Evolutionary conservation across 2,113 vertebrate genomes (phyloP), one percentile per base, ranked within the genome.

Genomic region (Crotalus helleri): DNA sequence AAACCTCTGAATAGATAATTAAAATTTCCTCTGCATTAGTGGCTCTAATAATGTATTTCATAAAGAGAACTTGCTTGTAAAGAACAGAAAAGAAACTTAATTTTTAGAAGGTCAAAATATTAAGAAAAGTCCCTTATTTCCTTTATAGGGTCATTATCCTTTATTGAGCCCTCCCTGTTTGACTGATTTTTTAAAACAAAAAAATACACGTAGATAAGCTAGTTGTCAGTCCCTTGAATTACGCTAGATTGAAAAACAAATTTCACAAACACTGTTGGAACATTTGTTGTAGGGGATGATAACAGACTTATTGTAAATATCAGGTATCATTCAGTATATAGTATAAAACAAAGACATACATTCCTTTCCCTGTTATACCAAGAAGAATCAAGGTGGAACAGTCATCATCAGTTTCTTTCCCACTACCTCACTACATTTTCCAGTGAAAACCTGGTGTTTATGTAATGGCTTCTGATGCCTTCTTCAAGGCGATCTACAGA

Each of bases 191-290:
- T 57, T n/a, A 9, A 61, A 51, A 7, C 54, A 88, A 91, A 24
- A 57, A 64, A 94, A 96, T 93, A 44, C 49, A 94, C 4, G 4
- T 90, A 39, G 55, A 4, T 23, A 85, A 10, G 64, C 12, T 74
- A 74, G 13, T 33, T 74, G 64, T 81, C 69, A 81, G n/a, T 33
- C 13, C 64, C 33, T 33, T 74, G n/a, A 74, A 13, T 2, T 17
- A 33, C 15, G 33, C 6, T 81, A 81, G n/a, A 81, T 81, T 15
- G 39, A 19, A 39, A 74, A 39, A 39, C n/a, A 81, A 39, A 57
- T 57, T 57, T 19, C 55, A 57, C 17, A 19, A 17, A 17, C 19
- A 57, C 55, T 57, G 19, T 19, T 57, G 15, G 55, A 57, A 57
- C 55, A 19, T 57, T 57, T 57, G 55, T 57, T 57, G 55, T 57